A percentile compares a stretch with the other conserved stretches of the same genome.
Conservation (phyloP, 2,797 vertebrate genomes). For the Hydrocynus forskahlii region DNA sequence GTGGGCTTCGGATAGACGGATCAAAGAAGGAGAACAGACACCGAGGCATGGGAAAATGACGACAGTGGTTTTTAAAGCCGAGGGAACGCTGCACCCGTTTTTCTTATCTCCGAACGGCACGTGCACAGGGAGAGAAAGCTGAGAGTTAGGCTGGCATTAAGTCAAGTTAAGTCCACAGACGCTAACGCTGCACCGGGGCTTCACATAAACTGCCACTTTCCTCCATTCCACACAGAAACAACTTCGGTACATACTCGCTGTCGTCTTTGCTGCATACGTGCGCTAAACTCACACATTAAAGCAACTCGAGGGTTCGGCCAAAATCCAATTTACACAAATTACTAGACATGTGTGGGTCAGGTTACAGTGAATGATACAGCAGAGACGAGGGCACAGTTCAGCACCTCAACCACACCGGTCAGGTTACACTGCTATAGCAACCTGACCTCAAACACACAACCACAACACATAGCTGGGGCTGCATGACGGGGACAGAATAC, state of each 20-base stretch:
- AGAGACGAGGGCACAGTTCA: slow-evolving; percentile 2
- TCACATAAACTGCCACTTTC: not conserved
- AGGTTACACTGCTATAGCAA: slow-evolving; percentile 16
- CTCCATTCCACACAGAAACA: not conserved
- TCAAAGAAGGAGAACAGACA: not conserved
- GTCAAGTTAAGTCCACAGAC: not conserved
- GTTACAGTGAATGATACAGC: slow-evolving; percentile 10
- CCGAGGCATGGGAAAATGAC: not conserved
- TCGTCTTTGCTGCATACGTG: not conserved
- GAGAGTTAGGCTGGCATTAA: not conserved
- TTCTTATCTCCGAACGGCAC: not conserved
- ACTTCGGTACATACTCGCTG: not conserved
- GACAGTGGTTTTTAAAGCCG: not conserved
- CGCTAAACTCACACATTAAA: not conserved
- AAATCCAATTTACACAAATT: not conserved
- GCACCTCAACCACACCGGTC: not conserved
- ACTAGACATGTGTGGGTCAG: slow-evolving; percentile 20
- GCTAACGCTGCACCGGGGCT: not conserved
- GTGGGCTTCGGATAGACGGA: not conserved
- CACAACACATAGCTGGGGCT: too few species aligned
- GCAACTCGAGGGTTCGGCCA: too few species aligned
- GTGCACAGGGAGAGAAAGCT: not conserved
- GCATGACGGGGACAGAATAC: not conserved
- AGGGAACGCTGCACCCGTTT: not conserved
- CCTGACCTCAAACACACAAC: slow-evolving; percentile 1